A percentile compares a stretch with the other conserved stretches of the same genome.
phyloP scores from a whole-genome alignment of 2,888 invertebrate species.

The Lasius fuliginosus region DNA sequence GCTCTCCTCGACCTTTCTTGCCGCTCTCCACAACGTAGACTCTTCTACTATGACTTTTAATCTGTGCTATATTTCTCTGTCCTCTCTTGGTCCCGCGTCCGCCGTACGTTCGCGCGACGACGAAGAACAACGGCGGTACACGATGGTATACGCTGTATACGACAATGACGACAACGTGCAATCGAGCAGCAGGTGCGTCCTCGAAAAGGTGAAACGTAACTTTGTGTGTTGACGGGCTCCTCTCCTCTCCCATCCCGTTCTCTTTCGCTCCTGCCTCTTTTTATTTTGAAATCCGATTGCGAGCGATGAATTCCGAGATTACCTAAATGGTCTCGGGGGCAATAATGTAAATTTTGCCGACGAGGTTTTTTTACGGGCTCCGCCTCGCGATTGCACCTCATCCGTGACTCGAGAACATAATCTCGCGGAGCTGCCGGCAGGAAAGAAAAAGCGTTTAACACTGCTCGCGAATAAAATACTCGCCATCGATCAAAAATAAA shows the following conservation, averaged over 20 bases:
- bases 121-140: conserved; percentile 24
- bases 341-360: conserved; percentile 72
- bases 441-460: conserved; percentile 48
- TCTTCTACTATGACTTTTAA: conserved; percentile 76
- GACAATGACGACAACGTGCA: conserved; percentile 28
- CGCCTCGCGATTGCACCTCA: conserved; percentile 66
- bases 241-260: conserved; percentile 22
- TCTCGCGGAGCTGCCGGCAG: conserved; percentile 45
- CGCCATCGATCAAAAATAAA: conserved; percentile 44
- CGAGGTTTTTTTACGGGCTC: conserved; percentile 69
- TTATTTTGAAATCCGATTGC: conserved; percentile 70
- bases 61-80: conserved; percentile 76
- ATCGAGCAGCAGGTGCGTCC: conserved; percentile 52
- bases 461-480: conserved; percentile 29
- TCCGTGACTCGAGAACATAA: conserved; percentile 71
- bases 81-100: not conserved
- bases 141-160: conserved; percentile 4
- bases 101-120: conserved; percentile 6
- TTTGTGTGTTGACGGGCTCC: conserved; percentile 44
- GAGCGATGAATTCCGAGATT: conserved; percentile 71
- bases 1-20: conserved; percentile 63
- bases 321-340: conserved; percentile 69
- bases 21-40: conserved; percentile 41
- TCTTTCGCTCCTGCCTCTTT: conserved; percentile 45
- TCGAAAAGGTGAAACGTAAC: conserved; percentile 55